A percentile compares a stretch with the other conserved stretches of the same genome.
phyloP scores from a whole-genome alignment of 2,888 invertebrate species.

The Uloborus plumipes region DNA sequence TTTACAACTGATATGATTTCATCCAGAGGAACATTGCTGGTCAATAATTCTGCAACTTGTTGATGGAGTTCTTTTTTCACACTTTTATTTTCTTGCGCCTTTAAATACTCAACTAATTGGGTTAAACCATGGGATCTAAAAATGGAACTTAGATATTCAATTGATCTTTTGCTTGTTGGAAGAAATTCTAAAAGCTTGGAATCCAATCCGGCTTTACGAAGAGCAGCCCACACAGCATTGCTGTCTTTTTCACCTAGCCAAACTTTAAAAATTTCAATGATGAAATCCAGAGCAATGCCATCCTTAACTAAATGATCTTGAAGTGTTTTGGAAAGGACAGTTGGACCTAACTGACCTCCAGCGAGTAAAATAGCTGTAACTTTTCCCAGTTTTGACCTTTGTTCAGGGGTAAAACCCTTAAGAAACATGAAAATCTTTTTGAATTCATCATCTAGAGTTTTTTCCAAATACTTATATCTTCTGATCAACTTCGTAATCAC shows the following conservation, averaged over 20 bases:
- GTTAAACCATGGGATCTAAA: constrained; percentile 85
- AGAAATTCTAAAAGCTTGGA: constrained; percentile 82
- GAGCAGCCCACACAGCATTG: constrained; percentile 85
- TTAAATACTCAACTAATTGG: constrained; percentile 78
- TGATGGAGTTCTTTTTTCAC: constrained; percentile 84
- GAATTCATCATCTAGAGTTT: constrained; percentile 98
- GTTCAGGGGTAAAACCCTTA: constrained; percentile 90
- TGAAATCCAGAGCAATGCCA: constrained; percentile 91
- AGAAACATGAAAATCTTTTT: constrained; percentile 91
- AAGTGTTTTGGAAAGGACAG: constrained; percentile 77
- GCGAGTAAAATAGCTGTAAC: constrained; percentile 96
- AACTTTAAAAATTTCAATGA: constrained; percentile 90
- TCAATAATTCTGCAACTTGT: constrained; percentile 85
- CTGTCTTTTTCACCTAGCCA: constrained; percentile 93
- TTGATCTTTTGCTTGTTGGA: constrained; percentile 92
- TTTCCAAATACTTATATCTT: constrained; percentile 98
- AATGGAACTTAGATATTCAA: constrained; percentile 83
- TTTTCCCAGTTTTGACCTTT: constrained; percentile 91
- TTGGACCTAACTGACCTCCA: constrained; percentile 90
- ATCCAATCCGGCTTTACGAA: constrained; percentile 87
- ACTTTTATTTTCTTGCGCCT: constrained; percentile 78
- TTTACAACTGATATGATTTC: constrained; percentile 86
- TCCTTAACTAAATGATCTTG: constrained; percentile 83
- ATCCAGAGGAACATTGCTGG: constrained; percentile 86
- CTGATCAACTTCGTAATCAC: constrained; percentile 97